Base-by-base conservation (phyloP, 2,113 vertebrate species). In the Dromiciops gliroides region DNA sequence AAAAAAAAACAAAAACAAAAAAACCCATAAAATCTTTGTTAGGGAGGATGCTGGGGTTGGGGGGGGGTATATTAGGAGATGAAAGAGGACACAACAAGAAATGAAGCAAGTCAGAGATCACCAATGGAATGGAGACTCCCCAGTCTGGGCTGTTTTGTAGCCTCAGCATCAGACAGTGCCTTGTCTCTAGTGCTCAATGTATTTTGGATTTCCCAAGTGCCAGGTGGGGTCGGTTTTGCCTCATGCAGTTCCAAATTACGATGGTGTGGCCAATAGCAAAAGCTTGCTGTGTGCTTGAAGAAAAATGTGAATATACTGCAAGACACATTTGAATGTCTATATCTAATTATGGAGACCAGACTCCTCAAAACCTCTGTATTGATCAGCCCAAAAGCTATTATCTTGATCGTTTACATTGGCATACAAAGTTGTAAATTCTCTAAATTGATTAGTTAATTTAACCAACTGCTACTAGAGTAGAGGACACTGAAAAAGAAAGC, bases 361-460 rank as follows among this genome's bases (percentile, higher is more conserved):
- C n/a, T 37, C 51, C 83, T 94, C 51, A 91, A 95, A 93, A 93
- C 92, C 56, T 89, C 26, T 7, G 4, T 90, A 93, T 91, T 31
- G 44, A 92, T 94, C 50, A 95, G 47, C 49, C 93, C 93, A 89
- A 91, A 44, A 89, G 67, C 50, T 92, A 53, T 96, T 94, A 56
- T 22, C 50, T 91, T 48, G 48, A 49, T 48, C 89, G 49, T 96
- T 94, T 91, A 93, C 93, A 51, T 60, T 93, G 92, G 94, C 23
- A 48, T 92, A 53, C 25, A 28, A 37, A 16, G 44, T 48, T 94
- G 67, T 95, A 94, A 95, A 93, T 94, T n/a, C 51, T 96, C 51
- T 88, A 93, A 90, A 92, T 51, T 31, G 90, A 96, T 75, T 92
- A 90, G 90, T 23, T 89, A 89, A 49, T 96, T 96, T 96, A 97